Evolutionary conservation across 2,888 invertebrate species (phyloP).

Genomic region (Portevinia maculata): DNA sequence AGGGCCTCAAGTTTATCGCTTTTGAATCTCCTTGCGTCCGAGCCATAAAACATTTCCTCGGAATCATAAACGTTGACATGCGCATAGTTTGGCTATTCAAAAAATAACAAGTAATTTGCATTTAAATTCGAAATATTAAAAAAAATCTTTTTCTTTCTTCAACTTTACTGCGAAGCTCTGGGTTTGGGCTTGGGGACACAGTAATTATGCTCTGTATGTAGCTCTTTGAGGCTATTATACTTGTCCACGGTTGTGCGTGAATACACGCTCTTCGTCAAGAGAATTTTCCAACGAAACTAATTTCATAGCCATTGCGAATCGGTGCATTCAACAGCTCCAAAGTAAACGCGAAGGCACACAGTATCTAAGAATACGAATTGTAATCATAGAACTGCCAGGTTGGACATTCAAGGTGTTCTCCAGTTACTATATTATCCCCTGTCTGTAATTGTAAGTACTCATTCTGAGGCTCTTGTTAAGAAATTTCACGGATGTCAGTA

Average conservation of each 20-base stretch:
- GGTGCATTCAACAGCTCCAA: conserved; percentile 10
- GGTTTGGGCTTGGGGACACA: conserved; percentile 43
- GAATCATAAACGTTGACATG: conserved; percentile 73
- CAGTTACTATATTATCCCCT: neutral
- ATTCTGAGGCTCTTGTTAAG: conserved; percentile 6
- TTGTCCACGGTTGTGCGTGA: neutral
- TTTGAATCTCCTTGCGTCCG: conserved; percentile 61
- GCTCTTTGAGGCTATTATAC: conserved; percentile 25
- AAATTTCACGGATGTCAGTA: conserved; percentile 41
- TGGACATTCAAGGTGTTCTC: conserved; percentile 31
- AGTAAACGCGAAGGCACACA: conserved; percentile 27
- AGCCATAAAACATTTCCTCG: conserved; percentile 62
- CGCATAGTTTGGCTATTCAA: conserved; percentile 65
- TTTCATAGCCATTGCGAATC: conserved; percentile 55
- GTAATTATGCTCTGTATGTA: conserved; percentile 53
- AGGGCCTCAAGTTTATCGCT: conserved; percentile 72
- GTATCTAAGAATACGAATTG: conserved; percentile 4
- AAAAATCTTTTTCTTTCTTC: neutral
- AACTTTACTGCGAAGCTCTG: neutral
- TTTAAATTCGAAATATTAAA: conserved; percentile 62
- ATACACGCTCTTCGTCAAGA: conserved; percentile 25
- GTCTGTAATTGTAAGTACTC: neutral
- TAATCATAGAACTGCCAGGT: neutral
- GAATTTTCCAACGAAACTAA: conserved; percentile 48
- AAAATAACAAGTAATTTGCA: conserved; percentile 71